A percentile compares a stretch with the other conserved stretches of the same genome.
Evolutionary conservation across 2,888 invertebrate species (phyloP).

Genomic region (Xylophagus ater): DNA sequence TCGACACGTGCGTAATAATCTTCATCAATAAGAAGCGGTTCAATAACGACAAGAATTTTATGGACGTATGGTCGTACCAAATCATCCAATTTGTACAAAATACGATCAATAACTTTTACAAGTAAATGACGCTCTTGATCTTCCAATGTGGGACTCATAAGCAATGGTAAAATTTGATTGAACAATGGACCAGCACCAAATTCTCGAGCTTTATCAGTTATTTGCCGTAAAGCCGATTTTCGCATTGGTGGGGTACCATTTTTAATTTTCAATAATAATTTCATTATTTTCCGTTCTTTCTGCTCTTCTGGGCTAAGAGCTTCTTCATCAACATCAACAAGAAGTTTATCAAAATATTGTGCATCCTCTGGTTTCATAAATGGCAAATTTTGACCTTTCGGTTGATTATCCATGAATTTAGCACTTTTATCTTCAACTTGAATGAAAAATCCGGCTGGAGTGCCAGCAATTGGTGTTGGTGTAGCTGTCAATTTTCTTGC

Average conservation of each 20-base stretch:
- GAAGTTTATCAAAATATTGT: conserved; percentile 97
- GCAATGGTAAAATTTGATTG: conserved; percentile 94
- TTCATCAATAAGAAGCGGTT: conserved; percentile 96
- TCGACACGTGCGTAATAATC: conserved; percentile 99
- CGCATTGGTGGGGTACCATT: conserved; percentile 99
- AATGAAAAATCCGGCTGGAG: conserved; percentile 89
- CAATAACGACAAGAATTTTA: conserved; percentile 98
- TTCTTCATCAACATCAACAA: conserved; percentile 97
- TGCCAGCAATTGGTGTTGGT: conserved; percentile 90
- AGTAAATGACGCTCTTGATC: conserved; percentile 98
- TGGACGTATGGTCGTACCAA: conserved; percentile 98
- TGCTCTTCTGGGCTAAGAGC: conserved; percentile 89
- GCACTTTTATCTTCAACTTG: conserved; percentile 82
- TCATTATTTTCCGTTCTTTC: conserved; percentile 99
- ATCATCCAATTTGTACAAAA: conserved; percentile 96
- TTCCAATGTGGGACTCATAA: conserved; percentile 99
- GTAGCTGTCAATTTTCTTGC: conserved; percentile 96
- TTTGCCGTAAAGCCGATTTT: conserved; percentile 92
- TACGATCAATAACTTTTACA: conserved; percentile 97
- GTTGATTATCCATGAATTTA: conserved; percentile 88
- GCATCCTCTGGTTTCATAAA: conserved; percentile 99
- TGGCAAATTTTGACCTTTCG: conserved; percentile 88
- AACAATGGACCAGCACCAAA: conserved; percentile 98
- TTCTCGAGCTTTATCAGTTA: conserved; percentile 96
- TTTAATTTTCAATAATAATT: conserved; percentile 92